phyloP scores from a whole-genome alignment of 2,113 vertebrate species.

The Burhinus bistriatus region DNA sequence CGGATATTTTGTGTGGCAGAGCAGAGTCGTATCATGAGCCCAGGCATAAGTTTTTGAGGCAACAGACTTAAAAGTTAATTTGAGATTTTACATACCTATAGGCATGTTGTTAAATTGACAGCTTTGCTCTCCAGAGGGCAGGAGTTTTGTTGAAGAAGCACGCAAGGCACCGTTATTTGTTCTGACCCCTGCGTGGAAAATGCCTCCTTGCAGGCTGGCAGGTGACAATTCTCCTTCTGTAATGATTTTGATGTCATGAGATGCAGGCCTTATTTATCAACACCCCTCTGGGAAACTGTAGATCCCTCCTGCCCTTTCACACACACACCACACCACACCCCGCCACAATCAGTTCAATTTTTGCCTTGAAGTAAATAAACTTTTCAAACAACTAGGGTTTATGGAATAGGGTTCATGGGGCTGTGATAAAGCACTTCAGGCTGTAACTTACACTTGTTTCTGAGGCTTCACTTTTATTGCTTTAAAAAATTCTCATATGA shows the following conservation, averaged over 20 bases:
- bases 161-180: not conserved
- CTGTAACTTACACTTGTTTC: conserved; percentile 61
- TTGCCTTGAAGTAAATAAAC: conserved; percentile 30
- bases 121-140: not conserved
- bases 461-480: conserved; percentile 51
- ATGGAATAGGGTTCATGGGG: conserved; percentile 33
- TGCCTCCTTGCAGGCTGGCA: not conserved
- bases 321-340: too few relatives aligned
- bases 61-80: not conserved
- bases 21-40: not conserved
- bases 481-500: conserved; percentile 37
- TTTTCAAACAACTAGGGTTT: conserved; percentile 27
- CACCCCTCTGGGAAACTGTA: not conserved
- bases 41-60: not conserved
- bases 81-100: not conserved
- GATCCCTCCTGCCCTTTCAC: not conserved
- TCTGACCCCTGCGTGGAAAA: not conserved
- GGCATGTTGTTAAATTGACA: not conserved
- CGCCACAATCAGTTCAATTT: not conserved
- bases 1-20: not conserved
- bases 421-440: conserved; percentile 64
- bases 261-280: not conserved
- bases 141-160: not conserved
- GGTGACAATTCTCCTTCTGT: not conserved
- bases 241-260: not conserved